Evolutionary conservation across 2,888 invertebrate genomes (phyloP).

Genomic region (Axea sp.): DNA sequence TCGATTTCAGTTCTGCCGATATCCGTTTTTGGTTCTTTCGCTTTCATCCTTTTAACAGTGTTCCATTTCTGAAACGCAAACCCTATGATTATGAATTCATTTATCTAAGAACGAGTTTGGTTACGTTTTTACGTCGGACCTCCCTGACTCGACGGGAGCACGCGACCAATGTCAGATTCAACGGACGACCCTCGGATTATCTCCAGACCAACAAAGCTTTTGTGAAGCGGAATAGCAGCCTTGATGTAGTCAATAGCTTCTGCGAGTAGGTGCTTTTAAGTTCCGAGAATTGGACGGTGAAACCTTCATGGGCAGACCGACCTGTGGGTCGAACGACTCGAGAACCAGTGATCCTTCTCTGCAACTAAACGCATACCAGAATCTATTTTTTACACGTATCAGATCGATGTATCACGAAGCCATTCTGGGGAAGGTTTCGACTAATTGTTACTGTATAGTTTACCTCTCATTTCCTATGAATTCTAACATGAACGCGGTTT

Average conservation of each 20-base stretch:
- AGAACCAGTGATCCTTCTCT: constrained; percentile 42
- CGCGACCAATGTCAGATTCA: constrained; percentile 50
- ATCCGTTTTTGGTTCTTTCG: not conserved
- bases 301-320: constrained; percentile 65
- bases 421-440: constrained; percentile 10
- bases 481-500: constrained; percentile 5
- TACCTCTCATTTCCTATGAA: not conserved
- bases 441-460: constrained; percentile 25
- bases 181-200: constrained; percentile 27
- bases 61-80: constrained; percentile 4
- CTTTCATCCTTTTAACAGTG: not conserved
- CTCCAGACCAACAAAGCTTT: constrained; percentile 34
- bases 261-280: constrained; percentile 44
- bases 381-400: constrained; percentile 33
- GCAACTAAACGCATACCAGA: constrained; percentile 42
- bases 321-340: constrained; percentile 60
- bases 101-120: constrained; percentile 22
- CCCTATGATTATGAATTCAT: constrained; percentile 43
- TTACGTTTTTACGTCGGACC: constrained; percentile 16
- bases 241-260: constrained; percentile 18
- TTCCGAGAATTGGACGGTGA: constrained; percentile 69
- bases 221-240: constrained; percentile 20
- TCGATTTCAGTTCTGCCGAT: too few relatives aligned
- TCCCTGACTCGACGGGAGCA: constrained; percentile 33
- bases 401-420: constrained; percentile 35